phyloP scores from a whole-genome alignment of 1,140 invertebrate species.

The Rhagoletis zephyria region DNA sequence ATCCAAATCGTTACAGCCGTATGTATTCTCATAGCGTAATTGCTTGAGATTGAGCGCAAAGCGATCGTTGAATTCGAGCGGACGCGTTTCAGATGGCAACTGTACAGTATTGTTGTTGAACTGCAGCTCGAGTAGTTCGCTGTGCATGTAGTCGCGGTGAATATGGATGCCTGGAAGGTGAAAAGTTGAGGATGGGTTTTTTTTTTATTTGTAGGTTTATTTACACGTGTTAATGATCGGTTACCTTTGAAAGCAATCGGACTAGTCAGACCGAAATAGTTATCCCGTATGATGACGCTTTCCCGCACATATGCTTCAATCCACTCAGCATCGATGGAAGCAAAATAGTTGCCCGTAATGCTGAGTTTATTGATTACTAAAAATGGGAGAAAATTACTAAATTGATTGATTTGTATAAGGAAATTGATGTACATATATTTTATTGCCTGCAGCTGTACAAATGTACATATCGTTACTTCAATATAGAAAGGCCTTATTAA shows the following conservation, averaged over 20 bases:
- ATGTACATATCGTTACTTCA: too few species aligned
- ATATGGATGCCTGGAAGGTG: slow-evolving; percentile 61
- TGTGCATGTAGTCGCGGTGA: slow-evolving; percentile 66
- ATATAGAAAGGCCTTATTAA: too few species aligned
- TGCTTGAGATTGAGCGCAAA: slow-evolving; percentile 65
- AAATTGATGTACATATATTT: too few species aligned
- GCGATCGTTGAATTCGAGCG: slow-evolving; percentile 63
- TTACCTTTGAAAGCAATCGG: slow-evolving; percentile 66
- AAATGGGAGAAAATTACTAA: background rate
- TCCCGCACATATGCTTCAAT: slow-evolving; percentile 66
- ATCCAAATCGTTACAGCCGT: slow-evolving; percentile 65
- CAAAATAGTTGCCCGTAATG: slow-evolving; percentile 66
- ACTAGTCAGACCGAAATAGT: slow-evolving; percentile 67
- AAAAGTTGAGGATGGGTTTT: background rate
- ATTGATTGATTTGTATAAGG: too few species aligned
- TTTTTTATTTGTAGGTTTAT: background rate
- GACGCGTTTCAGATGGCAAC: slow-evolving; percentile 57
- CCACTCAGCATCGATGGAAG: slow-evolving; percentile 66
- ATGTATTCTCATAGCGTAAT: slow-evolving; percentile 64
- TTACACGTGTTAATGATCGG: background rate
- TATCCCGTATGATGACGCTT: slow-evolving; percentile 63
- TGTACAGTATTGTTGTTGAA: slow-evolving; percentile 69
- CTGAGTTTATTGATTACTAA: slow-evolving; percentile 67
- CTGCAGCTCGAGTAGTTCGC: slow-evolving; percentile 67
- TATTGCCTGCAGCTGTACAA: too few species aligned